Conservation (phyloP, 2,797 vertebrate genomes). For the Megalops cyprinoides region DNA sequence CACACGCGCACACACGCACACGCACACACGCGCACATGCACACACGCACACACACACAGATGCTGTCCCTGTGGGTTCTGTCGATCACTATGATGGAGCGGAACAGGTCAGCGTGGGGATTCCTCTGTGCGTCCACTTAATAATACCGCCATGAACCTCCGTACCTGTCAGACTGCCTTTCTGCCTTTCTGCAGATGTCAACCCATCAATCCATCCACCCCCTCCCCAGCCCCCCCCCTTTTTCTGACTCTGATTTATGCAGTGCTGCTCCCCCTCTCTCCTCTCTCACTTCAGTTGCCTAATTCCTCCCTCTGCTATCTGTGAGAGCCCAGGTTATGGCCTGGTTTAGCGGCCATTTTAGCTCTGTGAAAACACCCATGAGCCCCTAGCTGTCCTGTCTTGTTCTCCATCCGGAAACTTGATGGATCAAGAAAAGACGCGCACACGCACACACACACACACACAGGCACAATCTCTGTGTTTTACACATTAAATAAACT, state of each 20-base stretch:
- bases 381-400: too few relatives aligned
- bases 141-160: slow-evolving; percentile 61
- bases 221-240: slow-evolving; percentile 8
- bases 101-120: slow-evolving; percentile 58
- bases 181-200: slow-evolving; percentile 67
- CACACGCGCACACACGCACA: slow-evolving; percentile 1
- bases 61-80: slow-evolving; percentile 52
- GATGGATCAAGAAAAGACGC: too few relatives aligned
- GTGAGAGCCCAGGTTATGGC: too few relatives aligned
- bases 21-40: background rate
- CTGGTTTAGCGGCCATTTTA: too few relatives aligned
- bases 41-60: slow-evolving; percentile 22
- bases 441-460: too few relatives aligned
- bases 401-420: too few relatives aligned
- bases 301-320: background rate
- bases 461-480: too few relatives aligned
- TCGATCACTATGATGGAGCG: slow-evolving; percentile 68
- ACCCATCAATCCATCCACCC: slow-evolving; percentile 46
- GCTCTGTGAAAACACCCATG: too few relatives aligned
- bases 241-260: slow-evolving; percentile 48
- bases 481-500: too few relatives aligned
- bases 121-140: slow-evolving; percentile 44
- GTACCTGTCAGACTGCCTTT: slow-evolving; percentile 68
- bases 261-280: slow-evolving; percentile 31
- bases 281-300: background rate